These are phyloP conservation scores for Syngnathus floridae DNA, from an alignment of 2,113 vertebrate genomes.

Conservation along the genomic window DNA sequence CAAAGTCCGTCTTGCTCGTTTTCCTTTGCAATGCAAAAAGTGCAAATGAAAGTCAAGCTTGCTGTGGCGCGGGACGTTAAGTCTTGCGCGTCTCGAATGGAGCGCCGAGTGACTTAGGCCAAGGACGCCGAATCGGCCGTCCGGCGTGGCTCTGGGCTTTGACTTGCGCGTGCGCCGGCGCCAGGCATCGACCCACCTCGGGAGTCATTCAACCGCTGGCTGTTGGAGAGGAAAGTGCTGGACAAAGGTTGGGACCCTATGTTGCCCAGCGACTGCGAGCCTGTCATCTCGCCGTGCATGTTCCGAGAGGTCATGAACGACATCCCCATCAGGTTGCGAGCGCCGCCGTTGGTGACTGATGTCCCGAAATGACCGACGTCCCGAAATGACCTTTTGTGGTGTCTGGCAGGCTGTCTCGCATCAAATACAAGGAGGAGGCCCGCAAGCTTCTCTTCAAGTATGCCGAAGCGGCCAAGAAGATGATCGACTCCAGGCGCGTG, in stretches of 20 bases:
- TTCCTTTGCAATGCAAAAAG: no score
- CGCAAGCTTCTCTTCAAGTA: constrained; percentile 93
- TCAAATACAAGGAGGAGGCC: constrained; percentile 97
- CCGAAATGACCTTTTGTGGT: background rate
- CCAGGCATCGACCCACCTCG: constrained; percentile 91
- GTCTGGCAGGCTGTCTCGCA: constrained; percentile 84
- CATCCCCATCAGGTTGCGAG: constrained; percentile 87
- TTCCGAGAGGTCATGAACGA: constrained; percentile 99
- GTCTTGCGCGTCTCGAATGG: no score
- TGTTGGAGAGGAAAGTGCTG: constrained; percentile 91
- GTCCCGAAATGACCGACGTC: background rate
- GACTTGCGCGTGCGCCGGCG: background rate
- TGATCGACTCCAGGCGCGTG: constrained; percentile 92
- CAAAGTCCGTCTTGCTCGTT: no score
- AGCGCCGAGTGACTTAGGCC: no score
- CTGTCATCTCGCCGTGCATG: constrained; percentile 92
- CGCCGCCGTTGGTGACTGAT: no score
- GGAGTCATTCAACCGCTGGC: constrained; percentile 97
- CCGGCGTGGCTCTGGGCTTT: background rate
- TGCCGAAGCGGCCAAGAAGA: constrained; percentile 90
- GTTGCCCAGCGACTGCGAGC: constrained; percentile 90
- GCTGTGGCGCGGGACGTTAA: no score
- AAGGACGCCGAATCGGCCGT: no score
- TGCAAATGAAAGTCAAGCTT: no score
- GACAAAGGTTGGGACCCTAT: constrained; percentile 92